These are phyloP conservation scores for Drosophila borborema DNA, from an alignment of 2,888 invertebrate genomes.

Conservation along the genomic window DNA sequence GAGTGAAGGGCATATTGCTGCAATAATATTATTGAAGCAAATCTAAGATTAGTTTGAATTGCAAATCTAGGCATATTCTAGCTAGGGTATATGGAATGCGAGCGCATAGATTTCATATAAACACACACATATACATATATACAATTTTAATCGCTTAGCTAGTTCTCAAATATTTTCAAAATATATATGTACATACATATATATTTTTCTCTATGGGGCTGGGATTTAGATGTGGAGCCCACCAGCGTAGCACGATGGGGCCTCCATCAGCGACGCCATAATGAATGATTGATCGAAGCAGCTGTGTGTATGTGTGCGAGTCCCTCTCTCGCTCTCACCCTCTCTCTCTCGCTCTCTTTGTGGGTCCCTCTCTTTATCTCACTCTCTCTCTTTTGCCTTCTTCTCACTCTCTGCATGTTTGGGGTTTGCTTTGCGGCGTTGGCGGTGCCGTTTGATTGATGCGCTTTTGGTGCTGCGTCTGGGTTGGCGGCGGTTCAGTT, in stretches of 20 bases:
- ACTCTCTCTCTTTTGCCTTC: conserved; percentile 5
- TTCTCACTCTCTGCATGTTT: conserved; percentile 22
- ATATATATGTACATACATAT: conserved; percentile 49
- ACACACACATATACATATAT: conserved; percentile 8
- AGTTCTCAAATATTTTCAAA: conserved; percentile 49
- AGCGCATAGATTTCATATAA: neutral
- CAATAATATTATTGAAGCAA: no score
- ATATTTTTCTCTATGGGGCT: conserved; percentile 44
- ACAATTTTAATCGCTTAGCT: conserved; percentile 44
- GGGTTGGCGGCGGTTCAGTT: conserved; percentile 61
- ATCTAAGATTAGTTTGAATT: neutral
- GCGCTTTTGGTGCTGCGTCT: conserved; percentile 72
- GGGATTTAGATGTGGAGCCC: conserved; percentile 42
- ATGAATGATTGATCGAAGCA: conserved; percentile 77
- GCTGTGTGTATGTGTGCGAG: conserved; percentile 20
- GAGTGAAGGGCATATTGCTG: neutral
- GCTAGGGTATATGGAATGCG: neutral
- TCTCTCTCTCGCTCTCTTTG: conserved; percentile 11
- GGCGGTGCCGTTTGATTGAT: conserved; percentile 77
- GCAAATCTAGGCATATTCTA: neutral
- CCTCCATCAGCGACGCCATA: conserved; percentile 74
- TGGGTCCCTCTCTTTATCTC: neutral
- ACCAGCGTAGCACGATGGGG: conserved; percentile 70
- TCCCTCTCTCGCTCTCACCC: neutral
- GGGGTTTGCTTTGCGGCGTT: conserved; percentile 61